Evolutionary conservation across 2,888 invertebrate genomes (phyloP).

Genomic region (Caenorhabditis macrosperma): DNA sequence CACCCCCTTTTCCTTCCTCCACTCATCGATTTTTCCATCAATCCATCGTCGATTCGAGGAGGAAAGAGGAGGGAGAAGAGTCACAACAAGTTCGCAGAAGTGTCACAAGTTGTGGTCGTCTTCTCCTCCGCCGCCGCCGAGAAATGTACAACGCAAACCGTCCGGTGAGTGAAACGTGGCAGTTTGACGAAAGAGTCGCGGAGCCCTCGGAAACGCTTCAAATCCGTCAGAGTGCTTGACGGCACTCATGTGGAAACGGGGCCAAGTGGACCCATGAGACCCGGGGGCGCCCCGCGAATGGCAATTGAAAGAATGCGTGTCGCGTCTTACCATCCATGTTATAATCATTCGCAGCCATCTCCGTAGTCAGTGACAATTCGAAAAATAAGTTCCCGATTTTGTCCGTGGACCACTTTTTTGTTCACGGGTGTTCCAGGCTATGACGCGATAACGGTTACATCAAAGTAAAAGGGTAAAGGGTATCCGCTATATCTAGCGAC

Average conservation of each 20-base stretch:
- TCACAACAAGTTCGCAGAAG: constrained; percentile 28
- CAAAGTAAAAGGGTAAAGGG: too few species aligned
- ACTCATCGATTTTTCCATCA: constrained; percentile 26
- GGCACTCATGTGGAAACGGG: constrained; percentile 49
- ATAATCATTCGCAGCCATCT: constrained; percentile 49
- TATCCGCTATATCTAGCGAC: too few species aligned
- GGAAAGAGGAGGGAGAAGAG: neutral
- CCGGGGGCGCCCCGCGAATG: neutral
- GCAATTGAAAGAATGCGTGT: neutral
- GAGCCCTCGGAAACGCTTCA: neutral
- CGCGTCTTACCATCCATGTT: constrained; percentile 54
- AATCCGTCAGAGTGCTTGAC: constrained; percentile 19
- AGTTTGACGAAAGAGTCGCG: constrained; percentile 7
- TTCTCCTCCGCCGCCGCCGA: neutral
- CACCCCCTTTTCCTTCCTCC: constrained; percentile 6
- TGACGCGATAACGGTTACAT: neutral
- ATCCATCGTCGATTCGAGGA: constrained; percentile 11
- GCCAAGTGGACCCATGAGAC: constrained; percentile 45
- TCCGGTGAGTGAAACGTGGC: constrained; percentile 28
- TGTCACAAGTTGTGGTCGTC: neutral
- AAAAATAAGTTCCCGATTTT: constrained; percentile 2
- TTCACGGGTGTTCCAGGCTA: neutral
- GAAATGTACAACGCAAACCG: constrained; percentile 41
- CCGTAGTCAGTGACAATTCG: neutral
- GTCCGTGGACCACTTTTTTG: neutral